Percentiles rank a stretch among this genome's conserved stretches.
phyloP scores from a whole-genome alignment of 1,140 invertebrate species.

The Cherax quadricarinatus region DNA sequence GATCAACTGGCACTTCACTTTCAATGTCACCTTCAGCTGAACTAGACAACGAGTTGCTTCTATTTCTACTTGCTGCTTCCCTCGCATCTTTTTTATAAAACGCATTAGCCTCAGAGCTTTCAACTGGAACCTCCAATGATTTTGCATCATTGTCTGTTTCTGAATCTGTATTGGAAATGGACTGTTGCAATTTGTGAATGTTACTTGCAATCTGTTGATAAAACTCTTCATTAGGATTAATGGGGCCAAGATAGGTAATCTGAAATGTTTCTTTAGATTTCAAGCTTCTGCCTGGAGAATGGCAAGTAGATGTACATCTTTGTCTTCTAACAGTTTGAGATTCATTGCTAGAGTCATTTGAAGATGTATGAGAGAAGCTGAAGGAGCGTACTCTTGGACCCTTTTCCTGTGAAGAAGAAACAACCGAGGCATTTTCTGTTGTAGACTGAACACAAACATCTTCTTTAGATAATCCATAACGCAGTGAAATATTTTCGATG shows the following conservation, averaged over 20 bases:
- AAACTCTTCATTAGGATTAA: conserved; percentile 37
- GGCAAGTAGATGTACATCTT: conserved; percentile 61
- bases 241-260: conserved; percentile 26
- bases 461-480: conserved; percentile 14
- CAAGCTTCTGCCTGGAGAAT: conserved; percentile 36
- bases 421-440: conserved; percentile 66
- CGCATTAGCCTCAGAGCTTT: conserved; percentile 35
- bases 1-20: conserved; percentile 46
- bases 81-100: neutral
- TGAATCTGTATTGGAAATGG: conserved; percentile 49
- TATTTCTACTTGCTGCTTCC: conserved; percentile 34
- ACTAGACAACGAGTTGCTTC: conserved; percentile 54
- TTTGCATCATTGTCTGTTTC: conserved; percentile 54
- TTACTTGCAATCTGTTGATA: conserved; percentile 24
- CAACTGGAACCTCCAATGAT: neutral
- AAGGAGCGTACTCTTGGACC: conserved; percentile 37
- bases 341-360: conserved; percentile 65
- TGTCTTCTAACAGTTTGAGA: conserved; percentile 59
- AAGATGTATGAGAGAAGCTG: conserved; percentile 68
- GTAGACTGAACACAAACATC: conserved; percentile 59
- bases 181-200: conserved; percentile 21
- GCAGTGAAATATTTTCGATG: conserved; percentile 24
- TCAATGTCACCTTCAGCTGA: conserved; percentile 63
- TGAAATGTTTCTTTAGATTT: conserved; percentile 29
- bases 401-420: conserved; percentile 68